These are phyloP conservation scores for Amphiura filiformis DNA, from an alignment of 35 echinoderm and acorn worm species.

Conservation along the genomic window DNA sequence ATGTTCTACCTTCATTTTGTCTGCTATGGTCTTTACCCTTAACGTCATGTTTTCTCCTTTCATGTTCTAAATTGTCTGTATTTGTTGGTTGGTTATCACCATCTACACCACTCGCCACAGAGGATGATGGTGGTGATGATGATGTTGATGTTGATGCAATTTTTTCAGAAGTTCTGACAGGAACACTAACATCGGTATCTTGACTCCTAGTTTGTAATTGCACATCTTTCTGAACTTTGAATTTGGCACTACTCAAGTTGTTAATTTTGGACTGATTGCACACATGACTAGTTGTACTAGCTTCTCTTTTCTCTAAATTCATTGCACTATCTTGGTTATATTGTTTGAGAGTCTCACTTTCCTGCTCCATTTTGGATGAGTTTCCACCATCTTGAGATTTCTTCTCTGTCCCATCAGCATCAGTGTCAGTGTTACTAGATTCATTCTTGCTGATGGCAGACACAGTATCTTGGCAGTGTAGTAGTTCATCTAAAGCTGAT, in stretches of 20 bases:
- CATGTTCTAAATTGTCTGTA: neutral
- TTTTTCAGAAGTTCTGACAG: too few species aligned
- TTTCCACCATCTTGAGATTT: neutral
- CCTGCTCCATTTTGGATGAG: neutral
- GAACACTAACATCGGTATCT: too few species aligned
- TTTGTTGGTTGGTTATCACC: neutral
- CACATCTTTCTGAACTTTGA: too few species aligned
- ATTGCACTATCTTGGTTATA: neutral
- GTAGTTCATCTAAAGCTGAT: conserved; percentile 23
- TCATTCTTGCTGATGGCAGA: conserved; percentile 21
- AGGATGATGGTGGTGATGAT: neutral
- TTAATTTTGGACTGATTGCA: too few species aligned
- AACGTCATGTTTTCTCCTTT: neutral
- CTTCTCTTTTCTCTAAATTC: neutral
- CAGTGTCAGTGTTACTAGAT: neutral
- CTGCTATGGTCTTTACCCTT: neutral
- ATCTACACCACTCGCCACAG: neutral
- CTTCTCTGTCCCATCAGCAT: neutral
- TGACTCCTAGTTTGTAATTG: too few species aligned
- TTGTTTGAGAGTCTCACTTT: neutral
- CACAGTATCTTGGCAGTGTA: conserved; percentile 20
- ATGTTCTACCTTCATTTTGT: neutral
- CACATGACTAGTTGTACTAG: too few species aligned
- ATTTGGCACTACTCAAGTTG: too few species aligned
- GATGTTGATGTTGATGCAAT: too few species aligned